Percentiles rank a stretch among this genome's conserved stretches.
Conservation (phyloP, 2,888 invertebrate genomes). For the Conistra vaccinii region DNA sequence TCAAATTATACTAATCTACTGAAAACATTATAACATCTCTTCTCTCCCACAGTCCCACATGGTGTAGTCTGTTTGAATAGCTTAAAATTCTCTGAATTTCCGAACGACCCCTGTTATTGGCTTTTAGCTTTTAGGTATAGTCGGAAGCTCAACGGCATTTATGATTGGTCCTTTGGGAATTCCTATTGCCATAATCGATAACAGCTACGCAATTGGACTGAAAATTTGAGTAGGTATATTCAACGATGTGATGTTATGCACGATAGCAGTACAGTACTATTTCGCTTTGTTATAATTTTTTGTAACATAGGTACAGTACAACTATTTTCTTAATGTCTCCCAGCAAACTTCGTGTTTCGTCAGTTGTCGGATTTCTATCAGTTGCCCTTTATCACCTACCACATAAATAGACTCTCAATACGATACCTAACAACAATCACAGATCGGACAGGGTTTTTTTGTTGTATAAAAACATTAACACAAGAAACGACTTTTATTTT, state of each 20-base stretch:
- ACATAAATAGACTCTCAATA: too few relatives aligned
- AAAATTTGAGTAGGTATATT: not conserved
- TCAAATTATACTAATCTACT: slow-evolving; percentile 3
- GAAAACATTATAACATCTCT: not conserved
- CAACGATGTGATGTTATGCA: not conserved
- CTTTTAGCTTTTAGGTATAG: not conserved
- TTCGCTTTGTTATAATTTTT: too few relatives aligned
- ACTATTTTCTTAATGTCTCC: too few relatives aligned
- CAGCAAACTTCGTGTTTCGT: too few relatives aligned
- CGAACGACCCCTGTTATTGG: not conserved
- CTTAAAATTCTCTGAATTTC: not conserved
- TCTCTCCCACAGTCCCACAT: not conserved
- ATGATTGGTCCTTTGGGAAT: slow-evolving; percentile 11
- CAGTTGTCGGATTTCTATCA: too few relatives aligned
- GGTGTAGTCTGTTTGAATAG: not conserved
- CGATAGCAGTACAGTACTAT: not conserved
- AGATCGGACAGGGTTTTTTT: too few relatives aligned
- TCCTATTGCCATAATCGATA: slow-evolving; percentile 6
- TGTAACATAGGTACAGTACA: too few relatives aligned
- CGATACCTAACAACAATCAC: too few relatives aligned
- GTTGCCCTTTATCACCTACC: too few relatives aligned
- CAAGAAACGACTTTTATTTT: not conserved
- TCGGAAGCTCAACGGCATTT: not conserved
- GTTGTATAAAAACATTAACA: too few relatives aligned
- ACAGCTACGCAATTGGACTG: not conserved